Base-by-base conservation (phyloP, 2,888 invertebrate genomes). In the Himalopsyche anomala region DNA sequence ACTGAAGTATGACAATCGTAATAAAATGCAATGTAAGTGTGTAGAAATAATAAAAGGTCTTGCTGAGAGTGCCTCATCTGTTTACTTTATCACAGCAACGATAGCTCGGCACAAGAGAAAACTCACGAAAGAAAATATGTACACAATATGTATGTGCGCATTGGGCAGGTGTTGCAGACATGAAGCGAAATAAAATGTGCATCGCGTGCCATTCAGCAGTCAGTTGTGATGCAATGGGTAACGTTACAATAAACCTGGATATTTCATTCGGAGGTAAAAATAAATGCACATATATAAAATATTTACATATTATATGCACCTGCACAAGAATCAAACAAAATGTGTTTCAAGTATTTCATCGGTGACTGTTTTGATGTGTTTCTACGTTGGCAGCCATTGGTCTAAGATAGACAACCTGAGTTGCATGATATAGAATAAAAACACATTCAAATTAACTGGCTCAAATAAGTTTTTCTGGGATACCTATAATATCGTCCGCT, bases 101-200 rank as follows among this genome's bases (percentile, higher is more conserved):
- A 19, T 19, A 62, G 28, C 28, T 62, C 62, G 3, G 28, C 15
- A 15, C 51, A 62, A 62, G 62, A 8, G 62, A 19, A 19, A 6
- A 4, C 11, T 28, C 9, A 1, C 11, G 19, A 19, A 4, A 9
- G 6, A 11, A 62, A 19, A 28, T 62, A 62, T 3, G 19, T 4
- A 62, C 19, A 19, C 45, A 51, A n/a, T 0, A n/a, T 62, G 19
- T 62, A 6, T n/a, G 62, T 11, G 19, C 28, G 19, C 62, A 19
- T 62, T 19, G 62, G 15, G 28, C 62, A 62, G 62, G 62, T 62
- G 62, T 28, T 62, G 19, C 28, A 62, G 19, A 19, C 28, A 62
- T 19, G 19, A 62, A 62, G 62, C 62, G 51, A 62, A 62, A 62
- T 62, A 62, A 62, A 62, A 51, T 51, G 62, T 62, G 28, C 62